Conservation (phyloP, 2,797 vertebrate species). For the Scolopax bukidnonensis region DNA sequence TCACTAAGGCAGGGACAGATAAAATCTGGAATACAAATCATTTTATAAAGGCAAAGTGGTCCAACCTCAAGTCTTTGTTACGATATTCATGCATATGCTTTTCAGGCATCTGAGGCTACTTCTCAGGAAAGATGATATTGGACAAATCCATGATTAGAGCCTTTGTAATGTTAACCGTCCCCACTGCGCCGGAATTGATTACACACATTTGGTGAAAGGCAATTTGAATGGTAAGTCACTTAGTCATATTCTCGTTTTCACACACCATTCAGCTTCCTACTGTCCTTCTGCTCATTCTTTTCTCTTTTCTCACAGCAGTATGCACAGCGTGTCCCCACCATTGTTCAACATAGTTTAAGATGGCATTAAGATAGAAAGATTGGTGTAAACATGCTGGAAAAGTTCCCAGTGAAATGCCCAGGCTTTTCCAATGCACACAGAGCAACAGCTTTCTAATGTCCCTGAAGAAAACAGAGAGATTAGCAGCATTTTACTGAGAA, state of each 20-base stretch:
- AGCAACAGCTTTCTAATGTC: neutral
- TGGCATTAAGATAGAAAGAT: constrained; percentile 48
- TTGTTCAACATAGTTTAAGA: constrained; percentile 66
- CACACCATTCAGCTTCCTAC: constrained; percentile 68
- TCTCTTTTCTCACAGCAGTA: constrained; percentile 20
- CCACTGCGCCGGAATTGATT: constrained; percentile 75
- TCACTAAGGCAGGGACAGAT: constrained; percentile 58
- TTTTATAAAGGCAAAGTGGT: constrained; percentile 48
- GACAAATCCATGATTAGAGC: constrained; percentile 73
- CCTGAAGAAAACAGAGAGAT: neutral
- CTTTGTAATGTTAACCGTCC: constrained; percentile 74
- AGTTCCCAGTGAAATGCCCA: constrained; percentile 42
- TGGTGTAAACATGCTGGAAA: constrained; percentile 59
- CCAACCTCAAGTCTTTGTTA: constrained; percentile 53
- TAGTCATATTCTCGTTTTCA: constrained; percentile 75
- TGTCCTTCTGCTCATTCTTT: constrained; percentile 66
- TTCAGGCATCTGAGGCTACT: constrained; percentile 57
- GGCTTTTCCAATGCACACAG: neutral
- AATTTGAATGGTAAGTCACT: constrained; percentile 74
- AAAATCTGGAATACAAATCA: constrained; percentile 69
- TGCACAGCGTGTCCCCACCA: constrained; percentile 52
- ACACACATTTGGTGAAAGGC: constrained; percentile 67
- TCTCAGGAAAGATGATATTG: constrained; percentile 73
- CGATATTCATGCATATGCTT: constrained; percentile 69
- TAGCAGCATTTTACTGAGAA: neutral